These are phyloP conservation scores for Troides oblongomaculatus DNA, from an alignment of 2,888 invertebrate species.

Conservation along the genomic window DNA sequence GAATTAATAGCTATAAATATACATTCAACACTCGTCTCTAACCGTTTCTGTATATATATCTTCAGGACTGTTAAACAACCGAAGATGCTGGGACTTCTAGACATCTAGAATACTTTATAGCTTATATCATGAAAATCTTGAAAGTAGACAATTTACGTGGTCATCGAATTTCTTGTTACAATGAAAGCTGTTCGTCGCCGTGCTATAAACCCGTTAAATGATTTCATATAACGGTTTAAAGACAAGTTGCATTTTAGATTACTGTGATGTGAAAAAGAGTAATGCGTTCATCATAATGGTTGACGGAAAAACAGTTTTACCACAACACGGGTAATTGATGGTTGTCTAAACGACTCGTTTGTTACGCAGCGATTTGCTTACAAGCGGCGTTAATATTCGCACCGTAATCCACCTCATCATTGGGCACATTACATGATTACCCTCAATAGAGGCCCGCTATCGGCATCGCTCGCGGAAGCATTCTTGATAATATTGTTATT, in stretches of 20 bases:
- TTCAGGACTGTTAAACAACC: too few species aligned
- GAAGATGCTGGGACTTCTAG: too few species aligned
- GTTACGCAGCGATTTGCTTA: conserved; percentile 20
- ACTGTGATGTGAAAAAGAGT: background rate
- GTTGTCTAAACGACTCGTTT: conserved; percentile 10
- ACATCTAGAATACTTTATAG: too few species aligned
- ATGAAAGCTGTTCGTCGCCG: background rate
- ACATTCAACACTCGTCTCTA: too few species aligned
- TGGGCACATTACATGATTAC: conserved; percentile 19
- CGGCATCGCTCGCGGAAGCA: conserved; percentile 27
- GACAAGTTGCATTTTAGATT: background rate
- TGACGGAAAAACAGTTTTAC: background rate
- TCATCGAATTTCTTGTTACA: background rate
- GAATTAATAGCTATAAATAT: too few species aligned
- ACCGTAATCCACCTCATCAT: conserved; percentile 18
- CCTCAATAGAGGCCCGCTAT: conserved; percentile 20
- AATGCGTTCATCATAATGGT: background rate
- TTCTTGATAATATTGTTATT: conserved; percentile 46
- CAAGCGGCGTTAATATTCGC: conserved; percentile 21
- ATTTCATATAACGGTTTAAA: background rate
- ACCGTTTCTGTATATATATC: too few species aligned
- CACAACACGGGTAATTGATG: conserved; percentile 1
- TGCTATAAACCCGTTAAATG: background rate
- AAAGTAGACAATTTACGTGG: too few species aligned
- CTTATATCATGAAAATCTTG: too few species aligned